phyloP scores from a whole-genome alignment of 2,888 invertebrate species.

The Drosophila histrio region DNA sequence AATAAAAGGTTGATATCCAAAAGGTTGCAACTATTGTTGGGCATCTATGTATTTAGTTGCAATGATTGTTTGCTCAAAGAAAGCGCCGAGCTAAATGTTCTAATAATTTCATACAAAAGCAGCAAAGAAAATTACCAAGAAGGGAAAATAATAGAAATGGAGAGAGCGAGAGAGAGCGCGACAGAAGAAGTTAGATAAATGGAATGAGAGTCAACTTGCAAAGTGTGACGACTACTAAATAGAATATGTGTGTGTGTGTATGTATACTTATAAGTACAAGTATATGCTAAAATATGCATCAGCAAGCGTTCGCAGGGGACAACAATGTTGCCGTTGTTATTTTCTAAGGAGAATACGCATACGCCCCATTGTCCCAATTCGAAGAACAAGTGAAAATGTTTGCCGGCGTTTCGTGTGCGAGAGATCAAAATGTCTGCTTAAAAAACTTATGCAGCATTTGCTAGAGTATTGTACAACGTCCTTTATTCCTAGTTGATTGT shows the following conservation, averaged over 20 bases:
- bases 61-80: conserved; percentile 27
- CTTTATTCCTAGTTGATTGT: conserved; percentile 84
- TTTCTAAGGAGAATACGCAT: conserved; percentile 34
- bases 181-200: conserved; percentile 11
- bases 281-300: conserved; percentile 70
- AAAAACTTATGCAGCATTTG: conserved; percentile 84
- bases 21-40: conserved; percentile 26
- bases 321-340: conserved; percentile 33
- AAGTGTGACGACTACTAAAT: conserved; percentile 46
- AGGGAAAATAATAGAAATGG: background rate
- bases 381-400: conserved; percentile 20
- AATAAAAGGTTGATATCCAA: conserved; percentile 36
- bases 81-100: conserved; percentile 48
- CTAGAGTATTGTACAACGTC: conserved; percentile 85
- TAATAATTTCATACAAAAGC: conserved; percentile 57
- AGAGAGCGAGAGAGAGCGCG: background rate
- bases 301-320: conserved; percentile 41
- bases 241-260: conserved; percentile 4
- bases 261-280: conserved; percentile 14
- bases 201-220: conserved; percentile 10
- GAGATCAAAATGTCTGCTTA: conserved; percentile 73
- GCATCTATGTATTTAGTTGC: conserved; percentile 6
- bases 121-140: conserved; percentile 32
- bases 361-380: conserved; percentile 32
- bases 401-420: conserved; percentile 36